A percentile compares a stretch with the other conserved stretches of the same genome.
Conservation (phyloP, 2,113 vertebrate genomes). For the Raphicerus campestris region DNA sequence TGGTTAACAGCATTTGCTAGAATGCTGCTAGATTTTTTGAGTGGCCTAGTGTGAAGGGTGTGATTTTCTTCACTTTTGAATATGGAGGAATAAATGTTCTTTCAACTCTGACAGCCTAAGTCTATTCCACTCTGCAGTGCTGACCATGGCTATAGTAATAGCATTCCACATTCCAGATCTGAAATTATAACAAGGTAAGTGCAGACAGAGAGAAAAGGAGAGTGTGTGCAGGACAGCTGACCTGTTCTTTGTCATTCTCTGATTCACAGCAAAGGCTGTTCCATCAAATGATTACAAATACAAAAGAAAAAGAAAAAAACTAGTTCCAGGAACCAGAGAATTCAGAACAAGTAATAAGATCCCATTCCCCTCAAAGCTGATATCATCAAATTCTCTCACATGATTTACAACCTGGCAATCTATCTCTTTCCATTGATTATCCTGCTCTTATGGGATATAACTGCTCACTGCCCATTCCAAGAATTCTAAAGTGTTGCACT, state of each 20-base stretch:
- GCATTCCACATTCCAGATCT: neutral
- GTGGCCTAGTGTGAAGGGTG: neutral
- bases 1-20: neutral
- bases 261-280: neutral
- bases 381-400: conserved; percentile 20
- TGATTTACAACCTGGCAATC: conserved; percentile 54
- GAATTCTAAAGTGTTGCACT: neutral
- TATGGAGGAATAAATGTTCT: neutral
- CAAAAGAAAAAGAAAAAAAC: neutral
- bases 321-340: conserved; percentile 54
- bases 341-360: conserved; percentile 18
- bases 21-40: neutral
- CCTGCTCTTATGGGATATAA: neutral
- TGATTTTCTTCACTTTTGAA: conserved; percentile 16
- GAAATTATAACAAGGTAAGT: neutral
- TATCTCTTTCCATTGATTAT: conserved; percentile 29
- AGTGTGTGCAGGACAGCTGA: neutral
- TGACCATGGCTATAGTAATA: neutral
- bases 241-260: neutral
- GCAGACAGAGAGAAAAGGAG: accelerated
- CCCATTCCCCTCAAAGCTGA: neutral
- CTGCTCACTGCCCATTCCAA: conserved; percentile 43
- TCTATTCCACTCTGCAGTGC: neutral
- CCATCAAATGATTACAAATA: neutral
- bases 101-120: neutral